phyloP scores from a whole-genome alignment of 2,113 vertebrate genomes.

The Oenanthe melanoleuca region DNA sequence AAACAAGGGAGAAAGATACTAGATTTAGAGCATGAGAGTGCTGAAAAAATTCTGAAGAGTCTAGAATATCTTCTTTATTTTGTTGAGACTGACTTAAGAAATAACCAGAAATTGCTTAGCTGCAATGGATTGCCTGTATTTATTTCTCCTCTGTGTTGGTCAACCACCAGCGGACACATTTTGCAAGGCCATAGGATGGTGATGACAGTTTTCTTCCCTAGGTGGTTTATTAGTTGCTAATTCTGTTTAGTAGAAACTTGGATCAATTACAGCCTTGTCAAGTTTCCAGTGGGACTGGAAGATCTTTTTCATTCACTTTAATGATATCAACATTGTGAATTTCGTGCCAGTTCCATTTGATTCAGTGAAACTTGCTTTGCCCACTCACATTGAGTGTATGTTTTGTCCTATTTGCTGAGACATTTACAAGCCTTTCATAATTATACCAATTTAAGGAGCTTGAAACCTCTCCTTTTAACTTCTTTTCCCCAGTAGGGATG shows the following conservation, averaged over 20 bases:
- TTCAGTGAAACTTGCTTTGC: neutral
- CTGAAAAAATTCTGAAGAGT: neutral
- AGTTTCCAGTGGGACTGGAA: neutral
- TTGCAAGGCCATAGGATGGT: neutral
- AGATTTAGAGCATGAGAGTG: neutral
- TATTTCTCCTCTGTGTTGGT: neutral
- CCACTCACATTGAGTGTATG: neutral
- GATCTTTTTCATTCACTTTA: neutral
- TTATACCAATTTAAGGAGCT: neutral
- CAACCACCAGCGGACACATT: neutral
- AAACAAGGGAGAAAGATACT: neutral
- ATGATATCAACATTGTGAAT: neutral
- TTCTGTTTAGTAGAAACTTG: neutral
- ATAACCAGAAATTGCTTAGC: neutral
- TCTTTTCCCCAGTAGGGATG: neutral
- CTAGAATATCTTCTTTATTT: neutral
- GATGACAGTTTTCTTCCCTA: neutral
- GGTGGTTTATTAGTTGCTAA: neutral
- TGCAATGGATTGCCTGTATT: neutral
- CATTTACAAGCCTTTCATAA: neutral
- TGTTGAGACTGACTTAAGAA: neutral
- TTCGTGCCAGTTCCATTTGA: conserved; percentile 1
- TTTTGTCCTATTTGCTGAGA: neutral
- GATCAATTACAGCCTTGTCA: neutral
- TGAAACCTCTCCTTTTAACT: neutral